phyloP scores from a whole-genome alignment of 1,140 invertebrate species.

The Saccostrea glomerata region DNA sequence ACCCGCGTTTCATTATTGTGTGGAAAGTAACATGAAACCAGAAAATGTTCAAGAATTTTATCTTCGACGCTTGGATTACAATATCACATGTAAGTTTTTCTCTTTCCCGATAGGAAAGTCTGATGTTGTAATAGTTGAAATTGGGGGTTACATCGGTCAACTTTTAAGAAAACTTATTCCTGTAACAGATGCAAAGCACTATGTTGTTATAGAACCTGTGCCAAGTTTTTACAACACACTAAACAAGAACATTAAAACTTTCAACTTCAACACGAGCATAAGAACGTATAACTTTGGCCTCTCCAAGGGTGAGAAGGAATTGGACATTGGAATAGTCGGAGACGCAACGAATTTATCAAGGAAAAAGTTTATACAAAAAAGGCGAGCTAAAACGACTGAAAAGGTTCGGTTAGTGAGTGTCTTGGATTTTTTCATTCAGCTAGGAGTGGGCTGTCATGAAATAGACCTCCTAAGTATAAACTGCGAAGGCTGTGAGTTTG shows the following conservation, averaged over 20 bases:
- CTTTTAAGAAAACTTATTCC: not conserved
- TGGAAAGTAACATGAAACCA: not conserved
- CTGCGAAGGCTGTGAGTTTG: slow-evolving; percentile 51
- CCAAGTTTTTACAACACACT: not conserved
- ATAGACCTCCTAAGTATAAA: slow-evolving; percentile 48
- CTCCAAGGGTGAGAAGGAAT: not conserved
- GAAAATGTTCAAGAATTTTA: not conserved
- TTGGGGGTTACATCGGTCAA: not conserved
- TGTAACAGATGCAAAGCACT: not conserved
- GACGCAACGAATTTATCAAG: not conserved
- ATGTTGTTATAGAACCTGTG: not conserved
- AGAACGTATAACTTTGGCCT: not conserved
- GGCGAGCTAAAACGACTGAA: not conserved
- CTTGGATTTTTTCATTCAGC: slow-evolving; percentile 9
- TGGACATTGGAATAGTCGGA: not conserved
- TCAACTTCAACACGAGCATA: not conserved
- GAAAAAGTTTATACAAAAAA: not conserved
- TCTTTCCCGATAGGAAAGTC: not conserved
- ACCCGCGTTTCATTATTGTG: not conserved
- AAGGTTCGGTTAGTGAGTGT: slow-evolving; percentile 6
- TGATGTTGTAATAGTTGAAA: not conserved
- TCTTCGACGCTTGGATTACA: not conserved
- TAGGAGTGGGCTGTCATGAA: slow-evolving; percentile 12
- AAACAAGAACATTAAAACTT: not conserved
- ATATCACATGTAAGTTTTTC: not conserved